These are phyloP conservation scores for Parelbella ahira DNA, from an alignment of 2,888 invertebrate species.

Conservation along the genomic window DNA sequence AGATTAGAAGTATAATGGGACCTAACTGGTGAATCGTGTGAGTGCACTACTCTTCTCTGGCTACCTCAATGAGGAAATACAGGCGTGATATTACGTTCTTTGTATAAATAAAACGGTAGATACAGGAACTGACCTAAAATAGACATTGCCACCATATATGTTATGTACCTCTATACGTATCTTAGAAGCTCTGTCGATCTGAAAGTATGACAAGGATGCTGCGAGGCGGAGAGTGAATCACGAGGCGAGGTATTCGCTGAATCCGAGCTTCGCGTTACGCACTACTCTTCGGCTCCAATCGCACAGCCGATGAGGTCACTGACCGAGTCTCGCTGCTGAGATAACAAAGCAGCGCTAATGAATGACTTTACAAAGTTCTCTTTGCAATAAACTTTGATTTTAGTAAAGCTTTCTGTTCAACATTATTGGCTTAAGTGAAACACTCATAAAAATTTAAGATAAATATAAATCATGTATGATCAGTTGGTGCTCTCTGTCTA, in stretches of 20 bases:
- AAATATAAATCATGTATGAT: too few species aligned
- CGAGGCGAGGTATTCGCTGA: slow-evolving; percentile 48
- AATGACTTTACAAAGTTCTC: slow-evolving; percentile 28
- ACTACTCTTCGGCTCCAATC: slow-evolving; percentile 34
- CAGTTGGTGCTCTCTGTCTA: too few species aligned
- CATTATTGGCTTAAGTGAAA: too few species aligned
- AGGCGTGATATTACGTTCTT: too few species aligned
- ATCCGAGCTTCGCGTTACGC: slow-evolving; percentile 38
- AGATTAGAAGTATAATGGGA: too few species aligned
- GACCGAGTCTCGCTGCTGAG: slow-evolving; percentile 49
- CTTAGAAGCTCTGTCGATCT: slow-evolving; percentile 30
- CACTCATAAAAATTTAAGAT: too few species aligned
- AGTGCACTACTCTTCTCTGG: too few species aligned
- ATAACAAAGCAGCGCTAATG: slow-evolving; percentile 35
- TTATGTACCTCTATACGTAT: slow-evolving; percentile 12
- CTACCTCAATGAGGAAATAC: too few species aligned
- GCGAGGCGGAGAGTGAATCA: slow-evolving; percentile 55
- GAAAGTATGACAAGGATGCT: slow-evolving; percentile 48
- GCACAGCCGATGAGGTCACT: slow-evolving; percentile 53
- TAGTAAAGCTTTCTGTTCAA: too few species aligned
- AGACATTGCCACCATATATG: background rate
- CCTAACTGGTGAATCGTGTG: too few species aligned
- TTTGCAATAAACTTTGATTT: slow-evolving; percentile 4
- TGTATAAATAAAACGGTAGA: slow-evolving; percentile 7
- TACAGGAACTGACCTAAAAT: slow-evolving; percentile 17